Percentiles rank a stretch among this genome's conserved stretches.
Conservation (phyloP, 2,797 vertebrate genomes). For the Discoglossus pictus region DNA sequence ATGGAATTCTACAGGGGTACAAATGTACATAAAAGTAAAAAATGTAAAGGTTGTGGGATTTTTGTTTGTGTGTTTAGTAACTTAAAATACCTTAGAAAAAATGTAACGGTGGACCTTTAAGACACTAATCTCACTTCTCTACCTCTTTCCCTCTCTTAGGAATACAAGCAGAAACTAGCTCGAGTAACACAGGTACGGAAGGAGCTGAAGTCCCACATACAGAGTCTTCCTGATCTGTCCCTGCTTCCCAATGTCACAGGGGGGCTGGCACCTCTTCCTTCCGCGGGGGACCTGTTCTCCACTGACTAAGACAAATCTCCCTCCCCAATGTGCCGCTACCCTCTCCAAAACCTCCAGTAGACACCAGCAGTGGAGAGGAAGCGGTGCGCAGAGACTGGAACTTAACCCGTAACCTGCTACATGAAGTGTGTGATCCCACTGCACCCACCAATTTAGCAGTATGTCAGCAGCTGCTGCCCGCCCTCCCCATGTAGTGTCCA, state of each 20-base stretch:
- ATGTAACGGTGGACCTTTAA: too few species aligned
- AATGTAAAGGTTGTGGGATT: too few species aligned
- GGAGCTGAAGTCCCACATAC: slow-evolving; percentile 98
- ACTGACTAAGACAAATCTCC: slow-evolving; percentile 80
- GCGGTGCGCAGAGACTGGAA: slow-evolving; percentile 29
- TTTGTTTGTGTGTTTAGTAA: too few species aligned
- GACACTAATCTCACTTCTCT: slow-evolving; percentile 7
- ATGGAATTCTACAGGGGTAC: too few species aligned
- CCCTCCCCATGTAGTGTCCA: neutral
- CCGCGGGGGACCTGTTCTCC: slow-evolving; percentile 96
- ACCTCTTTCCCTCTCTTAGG: slow-evolving; percentile 71
- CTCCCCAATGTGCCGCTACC: slow-evolving; percentile 46
- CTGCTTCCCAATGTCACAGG: slow-evolving; percentile 94
- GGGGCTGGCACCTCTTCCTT: slow-evolving; percentile 92
- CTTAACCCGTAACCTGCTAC: neutral
- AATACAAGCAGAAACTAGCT: slow-evolving; percentile 97
- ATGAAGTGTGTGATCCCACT: neutral
- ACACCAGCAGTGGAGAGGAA: slow-evolving; percentile 34
- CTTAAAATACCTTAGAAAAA: too few species aligned
- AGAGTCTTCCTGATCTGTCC: slow-evolving; percentile 96
- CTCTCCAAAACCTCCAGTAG: slow-evolving; percentile 18
- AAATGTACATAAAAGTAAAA: too few species aligned
- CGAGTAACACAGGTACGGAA: slow-evolving; percentile 96
- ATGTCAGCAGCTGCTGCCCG: neutral
- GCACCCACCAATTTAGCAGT: neutral